phyloP scores from a whole-genome alignment of 2,797 vertebrate genomes.

The Apogon hyalosoma region DNA sequence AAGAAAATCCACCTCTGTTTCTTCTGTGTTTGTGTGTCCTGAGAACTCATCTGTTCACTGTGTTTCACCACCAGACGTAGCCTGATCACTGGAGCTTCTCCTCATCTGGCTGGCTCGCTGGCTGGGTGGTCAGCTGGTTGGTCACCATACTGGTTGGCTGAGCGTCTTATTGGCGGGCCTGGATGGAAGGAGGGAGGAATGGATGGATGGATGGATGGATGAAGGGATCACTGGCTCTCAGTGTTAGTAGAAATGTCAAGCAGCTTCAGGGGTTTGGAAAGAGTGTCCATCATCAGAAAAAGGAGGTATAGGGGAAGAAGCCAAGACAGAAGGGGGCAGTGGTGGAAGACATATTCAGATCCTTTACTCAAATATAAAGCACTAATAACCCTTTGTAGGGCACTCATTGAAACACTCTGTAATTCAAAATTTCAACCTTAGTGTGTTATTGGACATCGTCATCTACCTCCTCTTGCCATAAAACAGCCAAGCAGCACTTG shows the following conservation, averaged over 20 bases:
- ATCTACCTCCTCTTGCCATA: no score
- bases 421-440: no score
- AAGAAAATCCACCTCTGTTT: conserved; percentile 39
- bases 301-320: not conserved
- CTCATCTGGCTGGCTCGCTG: conserved; percentile 33
- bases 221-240: conserved; percentile 8
- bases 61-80: conserved; percentile 41
- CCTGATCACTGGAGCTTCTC: conserved; percentile 1
- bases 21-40: conserved; percentile 49
- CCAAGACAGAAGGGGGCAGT: conserved; percentile 3
- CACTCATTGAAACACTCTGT: no score
- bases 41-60: conserved; percentile 53
- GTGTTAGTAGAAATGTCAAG: conserved; percentile 40
- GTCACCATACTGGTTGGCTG: conserved; percentile 21
- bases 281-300: conserved; percentile 11
- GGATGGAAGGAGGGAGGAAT: conserved; percentile 22
- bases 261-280: conserved; percentile 11
- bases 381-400: no score
- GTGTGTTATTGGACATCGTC: no score
- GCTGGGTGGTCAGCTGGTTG: conserved; percentile 37
- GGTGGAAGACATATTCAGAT: no score
- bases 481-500: no score
- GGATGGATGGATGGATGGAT: not conserved
- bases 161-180: conserved; percentile 12
- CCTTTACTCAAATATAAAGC: no score